Evolutionary conservation across 2,113 vertebrate genomes (phyloP), one percentile per base, ranked within the genome.

Genomic region (Siniperca knerii): DNA sequence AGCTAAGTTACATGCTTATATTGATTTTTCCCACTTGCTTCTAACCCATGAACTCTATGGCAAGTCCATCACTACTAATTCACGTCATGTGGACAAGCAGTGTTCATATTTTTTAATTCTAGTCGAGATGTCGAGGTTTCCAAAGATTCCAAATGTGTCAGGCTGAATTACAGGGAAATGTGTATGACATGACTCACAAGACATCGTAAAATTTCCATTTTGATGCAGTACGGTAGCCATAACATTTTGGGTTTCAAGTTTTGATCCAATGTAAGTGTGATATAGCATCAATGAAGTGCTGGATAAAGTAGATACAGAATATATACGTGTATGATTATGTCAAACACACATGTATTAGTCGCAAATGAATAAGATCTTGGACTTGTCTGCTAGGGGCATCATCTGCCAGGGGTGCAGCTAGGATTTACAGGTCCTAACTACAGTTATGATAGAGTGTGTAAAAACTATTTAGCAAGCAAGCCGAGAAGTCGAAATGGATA

Each of bases 1-100:
- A 70, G 42, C 77, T 84, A 48, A 6, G 25, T 66, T 65, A 65
- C 82, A 61, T 6, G 50, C 50, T 35, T 16, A 12, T 29, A 62
- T 77, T 25, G 69, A 79, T 68, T 84, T 68, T 50, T 78, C 40
- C 8, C 35, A n/a, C 52, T 60, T 18, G 1, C 6, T 6, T 57
- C 54, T 10, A 35, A 48, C 46, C 50, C 50, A 2, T n/a, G 8
- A 77, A 67, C 46, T 50, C 35, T 25, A 13, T 23, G 2, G 57
- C 42, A 46, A 48, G 20, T 81, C 65, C 9, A 46, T 62, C 37
- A 70, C 79, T 50, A 72, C 25, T 21, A 23, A 57, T 60, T 50
- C 12, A 8, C 0, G n/a, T 68, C 16, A 8, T 5, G 46, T 29
- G 62, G 54, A 66, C 25, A 62, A 50, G 77, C 64, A 12, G 35